Conservation (phyloP, 2,797 vertebrate species). For the Trematomus bernacchii region DNA sequence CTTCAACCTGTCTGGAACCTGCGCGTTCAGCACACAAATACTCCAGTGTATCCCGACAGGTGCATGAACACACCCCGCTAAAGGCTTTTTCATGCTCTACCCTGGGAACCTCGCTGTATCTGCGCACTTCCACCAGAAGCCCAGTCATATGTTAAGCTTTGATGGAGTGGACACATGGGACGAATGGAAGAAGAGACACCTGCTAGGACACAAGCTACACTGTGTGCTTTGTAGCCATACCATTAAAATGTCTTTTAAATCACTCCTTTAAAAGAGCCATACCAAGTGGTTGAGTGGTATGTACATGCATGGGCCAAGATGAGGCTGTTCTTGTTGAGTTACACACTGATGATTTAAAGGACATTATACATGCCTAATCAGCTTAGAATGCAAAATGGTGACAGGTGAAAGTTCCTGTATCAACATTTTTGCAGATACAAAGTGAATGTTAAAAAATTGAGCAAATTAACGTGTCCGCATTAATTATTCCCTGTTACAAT, state of each 20-base stretch:
- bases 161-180: constrained; percentile 65
- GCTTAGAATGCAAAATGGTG: background rate
- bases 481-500: background rate
- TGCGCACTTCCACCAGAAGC: constrained; percentile 27
- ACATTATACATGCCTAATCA: background rate
- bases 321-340: background rate
- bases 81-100: constrained; percentile 60
- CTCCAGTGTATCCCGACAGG: constrained; percentile 52
- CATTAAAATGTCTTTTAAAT: constrained; percentile 26
- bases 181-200: constrained; percentile 36
- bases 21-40: constrained; percentile 30
- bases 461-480: background rate
- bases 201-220: constrained; percentile 30
- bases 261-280: background rate
- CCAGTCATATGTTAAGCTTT: constrained; percentile 49
- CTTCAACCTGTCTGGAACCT: constrained; percentile 44
- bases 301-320: background rate
- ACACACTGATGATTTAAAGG: background rate
- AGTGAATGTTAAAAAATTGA: background rate
- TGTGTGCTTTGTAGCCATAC: constrained; percentile 5
- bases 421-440: background rate
- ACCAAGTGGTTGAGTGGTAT: background rate
- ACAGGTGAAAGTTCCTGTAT: background rate
- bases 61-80: constrained; percentile 47
- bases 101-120: constrained; percentile 55